Evolutionary conservation across 1,140 invertebrate species (phyloP).

Genomic region (Penaeus indicus): DNA sequence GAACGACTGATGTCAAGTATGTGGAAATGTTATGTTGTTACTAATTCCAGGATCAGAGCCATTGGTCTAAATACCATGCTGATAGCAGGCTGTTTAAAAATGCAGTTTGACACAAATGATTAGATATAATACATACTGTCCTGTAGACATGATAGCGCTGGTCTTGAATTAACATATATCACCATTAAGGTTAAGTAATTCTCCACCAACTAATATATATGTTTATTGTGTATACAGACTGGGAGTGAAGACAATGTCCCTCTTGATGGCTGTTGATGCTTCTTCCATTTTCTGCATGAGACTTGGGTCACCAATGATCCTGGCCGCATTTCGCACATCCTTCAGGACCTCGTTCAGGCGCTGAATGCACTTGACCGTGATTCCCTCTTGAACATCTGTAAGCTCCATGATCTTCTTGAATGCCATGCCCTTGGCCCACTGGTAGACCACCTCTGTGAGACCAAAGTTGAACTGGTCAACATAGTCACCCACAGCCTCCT

Average conservation of each 20-base stretch:
- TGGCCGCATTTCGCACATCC: conserved; percentile 93
- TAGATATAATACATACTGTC: background rate
- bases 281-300: conserved; percentile 96
- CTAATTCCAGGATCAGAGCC: too few relatives aligned
- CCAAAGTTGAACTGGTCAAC: conserved; percentile 88
- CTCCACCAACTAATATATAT: background rate
- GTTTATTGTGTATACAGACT: conserved; percentile 87
- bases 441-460: conserved; percentile 92
- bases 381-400: conserved; percentile 96
- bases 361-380: conserved; percentile 97
- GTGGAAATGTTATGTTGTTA: too few relatives aligned
- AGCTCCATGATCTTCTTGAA: conserved; percentile 94
- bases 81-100: too few relatives aligned
- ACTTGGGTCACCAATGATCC: conserved; percentile 92
- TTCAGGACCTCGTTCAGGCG: conserved; percentile 92
- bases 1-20: too few relatives aligned
- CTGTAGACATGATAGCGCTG: too few relatives aligned
- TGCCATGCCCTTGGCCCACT: conserved; percentile 92
- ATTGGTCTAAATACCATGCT: too few relatives aligned
- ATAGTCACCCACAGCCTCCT: conserved; percentile 73
- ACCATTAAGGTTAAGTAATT: background rate
- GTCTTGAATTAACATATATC: too few relatives aligned
- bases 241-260: conserved; percentile 98
- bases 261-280: conserved; percentile 90
- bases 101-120: background rate